Base-by-base conservation (phyloP, 2,113 vertebrate species). In the Gopherus flavomarginatus region DNA sequence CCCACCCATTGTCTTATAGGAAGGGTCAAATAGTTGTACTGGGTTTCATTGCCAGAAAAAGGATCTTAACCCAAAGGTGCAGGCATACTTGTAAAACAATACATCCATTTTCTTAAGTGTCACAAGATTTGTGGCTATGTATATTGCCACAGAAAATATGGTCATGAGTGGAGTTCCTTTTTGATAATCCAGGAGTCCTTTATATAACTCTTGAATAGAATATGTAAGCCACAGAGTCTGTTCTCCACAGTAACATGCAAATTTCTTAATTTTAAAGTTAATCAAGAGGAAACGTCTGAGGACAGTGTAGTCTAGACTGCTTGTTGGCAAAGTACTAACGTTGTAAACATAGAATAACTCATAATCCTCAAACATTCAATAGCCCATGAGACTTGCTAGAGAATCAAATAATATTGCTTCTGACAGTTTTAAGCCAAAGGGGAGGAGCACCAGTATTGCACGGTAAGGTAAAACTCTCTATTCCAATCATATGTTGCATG, bases 241-340 rank as follows among this genome's bases (percentile, higher is more conserved):
- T 92, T 93, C 22, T 85, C 84, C 53, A 38, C 59, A 88, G 72
- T 83, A 89, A 78, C 42, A 50, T 11, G 0, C 38, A 81, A 38
- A 53, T 90, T 26, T 19, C 77, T 94, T 92, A 4, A 82, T 94
- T 95, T 82, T 90, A 3, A 88, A 1, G 0, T 78, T 49, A 47
- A 26, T 17, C n/a, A 52, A 87, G 59, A 88, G 77, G 83, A 88
- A 47, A 87, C 9, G 79, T 38, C 69, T 72, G 52, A 26, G 56
- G 42, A 85, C 21, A n/a, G 7, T 62, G 29, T 86, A 47, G 38
- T 94, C 82, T 83, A 42, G 80, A 79, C 49, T 87, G 53, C 62
- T 92, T 86, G 89, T 38, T 96, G 88, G 38, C 75, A 93, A 47
- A 88, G 44, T 50, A 77, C 88, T 96, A 11, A 13, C 69, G 89